A percentile compares a stretch with the other conserved stretches of the same genome.
phyloP scores from a whole-genome alignment of 2,888 invertebrate genomes.

The Ichneumoninae sp. region DNA sequence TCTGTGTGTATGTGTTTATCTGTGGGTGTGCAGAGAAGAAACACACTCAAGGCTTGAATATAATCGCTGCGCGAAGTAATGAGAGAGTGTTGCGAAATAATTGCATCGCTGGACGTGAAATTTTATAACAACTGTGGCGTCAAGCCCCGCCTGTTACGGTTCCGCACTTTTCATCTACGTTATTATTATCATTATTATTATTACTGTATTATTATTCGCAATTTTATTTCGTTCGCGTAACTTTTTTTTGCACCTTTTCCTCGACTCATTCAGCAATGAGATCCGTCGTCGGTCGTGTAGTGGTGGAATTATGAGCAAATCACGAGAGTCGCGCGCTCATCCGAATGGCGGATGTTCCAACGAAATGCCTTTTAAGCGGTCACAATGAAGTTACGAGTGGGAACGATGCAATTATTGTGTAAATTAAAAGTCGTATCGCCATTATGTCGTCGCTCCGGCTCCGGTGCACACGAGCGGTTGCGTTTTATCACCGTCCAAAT shows the following conservation, averaged over 20 bases:
- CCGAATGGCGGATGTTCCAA: constrained; percentile 26
- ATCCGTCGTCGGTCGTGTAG: background rate
- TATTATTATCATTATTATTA: constrained; percentile 34
- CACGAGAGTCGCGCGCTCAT: constrained; percentile 32
- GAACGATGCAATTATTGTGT: constrained; percentile 65
- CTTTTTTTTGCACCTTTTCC: constrained; percentile 39
- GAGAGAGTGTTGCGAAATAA: constrained; percentile 35
- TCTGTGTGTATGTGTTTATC: background rate
- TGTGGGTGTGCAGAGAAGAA: background rate
- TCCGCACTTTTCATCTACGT: constrained; percentile 21
- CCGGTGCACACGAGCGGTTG: constrained; percentile 21
- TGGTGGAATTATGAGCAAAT: constrained; percentile 49
- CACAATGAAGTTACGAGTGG: constrained; percentile 68
- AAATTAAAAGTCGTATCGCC: constrained; percentile 69
- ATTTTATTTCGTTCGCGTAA: constrained; percentile 19
- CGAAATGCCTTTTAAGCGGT: constrained; percentile 65
- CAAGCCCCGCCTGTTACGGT: background rate
- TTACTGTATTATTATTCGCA: constrained; percentile 27
- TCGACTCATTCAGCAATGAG: constrained; percentile 17
- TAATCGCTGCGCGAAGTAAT: constrained; percentile 10
- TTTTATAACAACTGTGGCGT: constrained; percentile 15
- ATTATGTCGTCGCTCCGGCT: constrained; percentile 58
- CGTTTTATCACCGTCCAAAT: constrained; percentile 40
- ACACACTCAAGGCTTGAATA: background rate
- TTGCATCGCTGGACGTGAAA: constrained; percentile 14